A percentile compares a stretch with the other conserved stretches of the same genome.
Conservation (phyloP, 2,113 vertebrate species). For the Cinclus mexicanus region DNA sequence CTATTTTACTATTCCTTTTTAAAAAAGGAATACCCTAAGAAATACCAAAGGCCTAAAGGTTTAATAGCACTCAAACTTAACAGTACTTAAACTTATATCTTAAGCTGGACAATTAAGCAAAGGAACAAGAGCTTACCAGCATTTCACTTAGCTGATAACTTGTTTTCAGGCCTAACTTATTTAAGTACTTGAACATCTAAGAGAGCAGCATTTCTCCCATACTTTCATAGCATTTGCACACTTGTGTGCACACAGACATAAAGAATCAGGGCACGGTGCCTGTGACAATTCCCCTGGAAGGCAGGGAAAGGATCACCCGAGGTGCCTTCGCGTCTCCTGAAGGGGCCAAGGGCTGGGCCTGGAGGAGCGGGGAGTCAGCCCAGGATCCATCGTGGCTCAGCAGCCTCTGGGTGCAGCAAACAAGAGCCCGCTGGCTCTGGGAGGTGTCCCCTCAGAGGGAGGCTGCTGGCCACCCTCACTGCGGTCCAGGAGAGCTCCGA, state of each 20-base stretch:
- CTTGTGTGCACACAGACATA: neutral
- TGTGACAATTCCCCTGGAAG: neutral
- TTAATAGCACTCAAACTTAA: neutral
- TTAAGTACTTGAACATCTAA: neutral
- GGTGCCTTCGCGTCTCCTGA: neutral
- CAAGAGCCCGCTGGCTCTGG: accelerated
- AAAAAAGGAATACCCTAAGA: too few species aligned
- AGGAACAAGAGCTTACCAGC: neutral
- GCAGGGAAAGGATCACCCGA: neutral
- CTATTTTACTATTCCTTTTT: too few species aligned
- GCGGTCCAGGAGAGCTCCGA: neutral
- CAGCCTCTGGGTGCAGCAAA: accelerated
- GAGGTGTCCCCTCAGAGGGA: neutral
- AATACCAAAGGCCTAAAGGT: neutral
- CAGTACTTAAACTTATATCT: neutral
- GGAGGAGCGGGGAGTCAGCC: accelerated
- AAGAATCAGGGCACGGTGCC: neutral
- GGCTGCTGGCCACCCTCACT: accelerated
- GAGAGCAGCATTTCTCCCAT: neutral
- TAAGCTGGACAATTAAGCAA: neutral
- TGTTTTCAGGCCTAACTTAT: neutral
- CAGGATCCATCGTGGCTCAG: accelerated
- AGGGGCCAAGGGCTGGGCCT: accelerated
- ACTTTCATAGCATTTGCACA: neutral
- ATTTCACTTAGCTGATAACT: neutral